Conservation (phyloP, 2,797 vertebrate genomes). For the Anas capensis region DNA sequence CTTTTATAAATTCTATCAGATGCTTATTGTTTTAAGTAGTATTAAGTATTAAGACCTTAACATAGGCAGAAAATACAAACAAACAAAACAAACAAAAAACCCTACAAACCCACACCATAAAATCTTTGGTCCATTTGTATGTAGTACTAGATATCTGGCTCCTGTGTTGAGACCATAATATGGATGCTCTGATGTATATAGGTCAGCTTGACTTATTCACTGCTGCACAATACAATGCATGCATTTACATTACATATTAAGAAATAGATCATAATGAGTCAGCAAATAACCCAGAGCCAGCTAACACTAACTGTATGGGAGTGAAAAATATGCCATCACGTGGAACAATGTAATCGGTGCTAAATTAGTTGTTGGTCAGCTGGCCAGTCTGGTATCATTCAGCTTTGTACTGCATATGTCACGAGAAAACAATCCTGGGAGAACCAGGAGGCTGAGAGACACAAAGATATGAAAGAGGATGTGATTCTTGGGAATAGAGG, state of each 20-base stretch:
- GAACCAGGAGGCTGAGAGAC: background rate
- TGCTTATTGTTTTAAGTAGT: background rate
- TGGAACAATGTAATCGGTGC: background rate
- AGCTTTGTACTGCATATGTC: background rate
- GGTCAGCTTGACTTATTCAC: background rate
- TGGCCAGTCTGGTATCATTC: background rate
- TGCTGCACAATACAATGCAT: background rate
- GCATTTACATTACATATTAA: background rate
- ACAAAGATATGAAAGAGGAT: background rate
- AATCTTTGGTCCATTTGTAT: background rate
- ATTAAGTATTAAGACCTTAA: background rate
- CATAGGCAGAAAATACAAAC: background rate
- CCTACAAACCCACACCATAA: background rate
- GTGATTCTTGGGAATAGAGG: background rate
- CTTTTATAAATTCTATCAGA: background rate
- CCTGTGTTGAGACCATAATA: background rate
- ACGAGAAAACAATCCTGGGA: background rate
- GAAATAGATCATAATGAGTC: background rate
- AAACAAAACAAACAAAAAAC: too few relatives aligned
- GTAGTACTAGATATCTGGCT: background rate
- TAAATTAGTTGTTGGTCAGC: background rate
- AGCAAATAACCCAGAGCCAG: background rate
- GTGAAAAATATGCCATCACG: background rate
- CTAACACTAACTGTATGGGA: background rate
- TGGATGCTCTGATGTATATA: background rate